A percentile compares a stretch with the other conserved stretches of the same genome.
Conservation (phyloP, 2,888 invertebrate species). For the Parelbella ahira region DNA sequence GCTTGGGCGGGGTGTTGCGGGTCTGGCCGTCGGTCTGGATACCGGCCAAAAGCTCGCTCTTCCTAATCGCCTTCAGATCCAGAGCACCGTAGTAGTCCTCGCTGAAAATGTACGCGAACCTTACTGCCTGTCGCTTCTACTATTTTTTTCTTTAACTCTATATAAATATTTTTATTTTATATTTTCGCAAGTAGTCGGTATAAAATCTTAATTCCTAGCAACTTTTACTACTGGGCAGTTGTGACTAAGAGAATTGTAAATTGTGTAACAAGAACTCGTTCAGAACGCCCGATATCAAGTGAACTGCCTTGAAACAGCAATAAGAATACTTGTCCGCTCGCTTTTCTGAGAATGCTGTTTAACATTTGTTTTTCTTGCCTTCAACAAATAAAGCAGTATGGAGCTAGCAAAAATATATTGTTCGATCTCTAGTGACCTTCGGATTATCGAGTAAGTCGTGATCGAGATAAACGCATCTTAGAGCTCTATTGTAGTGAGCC, state of each 20-base stretch:
- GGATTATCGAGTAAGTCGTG: constrained; percentile 32
- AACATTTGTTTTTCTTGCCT: constrained; percentile 47
- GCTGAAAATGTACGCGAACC: constrained; percentile 84
- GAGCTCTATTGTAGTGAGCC: no score
- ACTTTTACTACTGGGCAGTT: constrained; percentile 57
- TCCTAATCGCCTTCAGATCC: constrained; percentile 96
- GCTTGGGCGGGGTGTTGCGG: constrained; percentile 62
- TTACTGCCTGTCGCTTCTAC: constrained; percentile 68
- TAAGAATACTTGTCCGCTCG: constrained; percentile 62
- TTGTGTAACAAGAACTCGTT: constrained; percentile 70
- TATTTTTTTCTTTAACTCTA: constrained; percentile 49
- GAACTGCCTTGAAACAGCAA: constrained; percentile 70
- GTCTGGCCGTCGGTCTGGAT: constrained; percentile 82
- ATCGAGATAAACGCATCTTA: constrained; percentile 40
- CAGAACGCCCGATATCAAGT: constrained; percentile 53
- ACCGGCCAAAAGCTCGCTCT: constrained; percentile 94
- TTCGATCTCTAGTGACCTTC: constrained; percentile 47
- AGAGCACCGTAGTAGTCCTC: constrained; percentile 98
- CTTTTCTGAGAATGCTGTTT: constrained; percentile 51
- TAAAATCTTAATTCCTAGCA: constrained; percentile 56
- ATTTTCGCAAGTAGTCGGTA: constrained; percentile 35
- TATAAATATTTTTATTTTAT: constrained; percentile 24
- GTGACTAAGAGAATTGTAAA: constrained; percentile 47
- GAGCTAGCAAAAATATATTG: constrained; percentile 40
- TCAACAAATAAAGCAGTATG: constrained; percentile 36